Conservation (phyloP, 2,888 invertebrate species). For the Pycnomerus fuliginosus region DNA sequence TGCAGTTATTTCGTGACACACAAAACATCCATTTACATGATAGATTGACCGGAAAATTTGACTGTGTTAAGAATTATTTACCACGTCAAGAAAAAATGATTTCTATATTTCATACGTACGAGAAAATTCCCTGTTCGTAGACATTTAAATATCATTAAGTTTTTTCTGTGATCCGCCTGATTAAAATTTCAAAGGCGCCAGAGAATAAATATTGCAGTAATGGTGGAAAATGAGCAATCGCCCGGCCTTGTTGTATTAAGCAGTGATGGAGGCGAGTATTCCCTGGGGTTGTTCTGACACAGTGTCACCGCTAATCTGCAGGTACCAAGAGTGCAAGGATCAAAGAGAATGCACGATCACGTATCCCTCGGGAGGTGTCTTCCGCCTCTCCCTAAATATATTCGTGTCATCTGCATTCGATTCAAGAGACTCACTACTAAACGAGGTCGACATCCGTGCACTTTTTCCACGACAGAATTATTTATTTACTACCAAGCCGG, state of each 20-base stretch:
- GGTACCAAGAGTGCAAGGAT: slow-evolving; percentile 35
- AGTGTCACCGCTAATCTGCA: slow-evolving; percentile 40
- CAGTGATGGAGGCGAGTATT: slow-evolving; percentile 18
- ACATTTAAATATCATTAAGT: slow-evolving; percentile 15
- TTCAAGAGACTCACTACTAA: slow-evolving; percentile 15
- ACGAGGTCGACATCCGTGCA: no score
- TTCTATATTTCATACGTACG: slow-evolving; percentile 15
- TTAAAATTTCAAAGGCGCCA: slow-evolving; percentile 18
- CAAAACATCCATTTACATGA: slow-evolving; percentile 24
- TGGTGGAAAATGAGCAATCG: slow-evolving; percentile 19
- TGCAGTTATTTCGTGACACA: slow-evolving; percentile 20
- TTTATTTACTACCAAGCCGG: slow-evolving; percentile 18
- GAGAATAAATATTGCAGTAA: slow-evolving; percentile 20
- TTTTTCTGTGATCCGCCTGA: slow-evolving; percentile 8
- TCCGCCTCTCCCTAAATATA: slow-evolving; percentile 30
- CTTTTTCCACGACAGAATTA: no score
- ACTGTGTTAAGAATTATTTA: slow-evolving; percentile 17
- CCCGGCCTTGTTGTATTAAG: slow-evolving; percentile 18
- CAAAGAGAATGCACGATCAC: slow-evolving; percentile 36
- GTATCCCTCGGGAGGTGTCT: slow-evolving; percentile 26
- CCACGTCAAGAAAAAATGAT: slow-evolving; percentile 7
- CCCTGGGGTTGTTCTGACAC: slow-evolving; percentile 29
- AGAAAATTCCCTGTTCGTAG: slow-evolving; percentile 7
- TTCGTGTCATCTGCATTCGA: slow-evolving; percentile 36
- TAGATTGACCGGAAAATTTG: slow-evolving; percentile 24